phyloP scores from a whole-genome alignment of 2,888 invertebrate species.

The Ganaspis brasiliensis region DNA sequence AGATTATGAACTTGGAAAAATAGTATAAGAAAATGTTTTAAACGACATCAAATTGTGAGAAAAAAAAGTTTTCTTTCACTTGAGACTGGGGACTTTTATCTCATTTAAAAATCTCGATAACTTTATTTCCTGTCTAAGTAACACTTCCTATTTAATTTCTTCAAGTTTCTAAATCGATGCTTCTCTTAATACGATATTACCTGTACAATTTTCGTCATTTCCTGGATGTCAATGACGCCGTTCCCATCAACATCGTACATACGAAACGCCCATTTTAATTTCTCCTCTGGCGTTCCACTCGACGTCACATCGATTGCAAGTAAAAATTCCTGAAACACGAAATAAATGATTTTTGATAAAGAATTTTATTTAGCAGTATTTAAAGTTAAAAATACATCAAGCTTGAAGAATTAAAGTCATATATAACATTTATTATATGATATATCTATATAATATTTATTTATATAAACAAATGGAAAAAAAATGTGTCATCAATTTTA shows the following conservation, averaged over 20 bases:
- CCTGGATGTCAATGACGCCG: slow-evolving; percentile 98
- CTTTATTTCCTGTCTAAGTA: background rate
- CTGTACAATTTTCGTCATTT: slow-evolving; percentile 99
- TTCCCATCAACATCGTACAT: slow-evolving; percentile 99
- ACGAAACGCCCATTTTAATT: slow-evolving; percentile 99
- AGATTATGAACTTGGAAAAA: too few species aligned
- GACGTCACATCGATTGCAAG: slow-evolving; percentile 99
- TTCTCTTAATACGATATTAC: slow-evolving; percentile 81
- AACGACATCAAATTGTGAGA: too few species aligned
- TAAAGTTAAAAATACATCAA: background rate
- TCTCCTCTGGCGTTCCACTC: slow-evolving; percentile 98
- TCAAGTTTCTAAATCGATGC: background rate
- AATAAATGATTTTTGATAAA: slow-evolving; percentile 52
- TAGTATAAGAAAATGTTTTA: too few species aligned
- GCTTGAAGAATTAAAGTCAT: background rate
- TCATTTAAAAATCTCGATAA: slow-evolving; percentile 23
- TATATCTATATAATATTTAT: too few species aligned
- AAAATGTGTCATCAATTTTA: too few species aligned
- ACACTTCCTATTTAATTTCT: slow-evolving; percentile 21
- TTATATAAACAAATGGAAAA: too few species aligned
- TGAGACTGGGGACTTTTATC: background rate
- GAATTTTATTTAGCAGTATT: background rate
- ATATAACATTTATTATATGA: too few species aligned
- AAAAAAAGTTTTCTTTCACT: background rate
- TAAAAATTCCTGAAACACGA: slow-evolving; percentile 94